Evolutionary conservation across 2,797 vertebrate species (phyloP).

Genomic region (Bradypus variegatus): DNA sequence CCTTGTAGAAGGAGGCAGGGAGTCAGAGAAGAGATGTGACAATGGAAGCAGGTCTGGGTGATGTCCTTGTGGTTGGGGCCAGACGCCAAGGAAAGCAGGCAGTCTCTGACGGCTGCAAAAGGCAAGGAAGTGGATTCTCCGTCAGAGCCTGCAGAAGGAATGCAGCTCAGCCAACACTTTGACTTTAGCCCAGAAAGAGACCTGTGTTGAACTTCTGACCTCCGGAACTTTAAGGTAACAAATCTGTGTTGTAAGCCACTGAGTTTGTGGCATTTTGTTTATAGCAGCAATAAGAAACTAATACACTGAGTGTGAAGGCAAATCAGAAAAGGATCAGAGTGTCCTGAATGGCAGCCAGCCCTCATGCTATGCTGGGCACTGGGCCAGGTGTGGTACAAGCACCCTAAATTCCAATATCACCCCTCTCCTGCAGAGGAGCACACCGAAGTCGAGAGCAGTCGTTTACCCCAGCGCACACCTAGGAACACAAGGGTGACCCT

Average conservation of each 20-base stretch:
- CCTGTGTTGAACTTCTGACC: too few species aligned
- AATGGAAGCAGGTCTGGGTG: not conserved
- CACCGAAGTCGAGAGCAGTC: not conserved
- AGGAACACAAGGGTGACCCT: rapidly evolving
- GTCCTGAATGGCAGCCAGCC: too few species aligned
- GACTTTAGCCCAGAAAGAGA: too few species aligned
- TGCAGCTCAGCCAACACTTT: not conserved
- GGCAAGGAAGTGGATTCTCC: not conserved
- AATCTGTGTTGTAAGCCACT: too few species aligned
- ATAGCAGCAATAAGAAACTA: too few species aligned
- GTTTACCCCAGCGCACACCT: rapidly evolving
- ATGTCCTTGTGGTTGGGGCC: not conserved
- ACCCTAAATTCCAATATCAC: rapidly evolving
- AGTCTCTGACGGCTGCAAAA: too few species aligned
- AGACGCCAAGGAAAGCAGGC: not conserved
- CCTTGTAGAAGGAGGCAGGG: not conserved
- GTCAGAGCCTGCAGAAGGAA: not conserved
- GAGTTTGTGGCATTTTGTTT: too few species aligned
- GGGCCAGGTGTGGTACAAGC: too few species aligned
- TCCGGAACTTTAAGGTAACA: too few species aligned
- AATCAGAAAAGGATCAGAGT: too few species aligned
- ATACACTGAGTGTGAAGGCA: too few species aligned
- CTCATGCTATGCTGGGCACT: too few species aligned
- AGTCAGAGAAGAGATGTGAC: not conserved
- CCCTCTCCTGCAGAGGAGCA: not conserved